Evolutionary conservation across 2,888 invertebrate genomes (phyloP), one percentile per base, ranked within the genome.

Genomic region (Lasioglossum leucozonium): DNA sequence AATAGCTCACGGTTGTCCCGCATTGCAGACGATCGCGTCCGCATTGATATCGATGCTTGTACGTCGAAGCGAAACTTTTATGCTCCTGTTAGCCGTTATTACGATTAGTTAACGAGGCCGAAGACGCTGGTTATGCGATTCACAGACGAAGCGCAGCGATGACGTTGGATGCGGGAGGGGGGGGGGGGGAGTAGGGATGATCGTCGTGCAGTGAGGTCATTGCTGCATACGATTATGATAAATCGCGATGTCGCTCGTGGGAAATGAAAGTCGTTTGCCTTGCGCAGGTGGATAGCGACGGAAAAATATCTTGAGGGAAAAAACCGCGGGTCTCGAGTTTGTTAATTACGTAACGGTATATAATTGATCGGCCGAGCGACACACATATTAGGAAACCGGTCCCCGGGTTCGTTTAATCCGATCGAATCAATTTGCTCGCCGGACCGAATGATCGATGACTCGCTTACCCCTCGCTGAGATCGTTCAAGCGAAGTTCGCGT

Each of bases 401-500:
- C 40, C 40, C 26, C 34, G 10, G 18, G 37, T n/a, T 71, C 47
- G 51, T 51, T 37, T 16, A 44, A 58, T 42, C 77, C 65, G 67
- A 72, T 83, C 77, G 82, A 67, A 10, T 26, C 73, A 42, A 74
- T 73, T 82, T 69, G 40, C 58, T n/a, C 22, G 69, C 69, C 22
- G 34, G 37, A 62, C 74, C 44, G 42, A 62, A n/a, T 40, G 72
- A 71, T 79, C 74, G 71, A 44, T 34, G 67, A 58, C n/a, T 62
- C 6, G 62, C 30, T 16, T 30, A 30, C 62, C 30, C 13, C 62
- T 30, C 22, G n/a, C 5, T 5, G 37, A 37, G 37, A 55, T 69
- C 71, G 11, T 72, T 89, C 71, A 88, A 11, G 82, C 76, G 42
- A 95, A 95, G 88, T 95, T 95, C 0, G 94, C 92, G 77, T 95